A percentile compares a stretch with the other conserved stretches of the same genome.
These are phyloP conservation scores for Gorsachius goisagi DNA, from an alignment of 2,113 vertebrate species.

Conservation along the genomic window DNA sequence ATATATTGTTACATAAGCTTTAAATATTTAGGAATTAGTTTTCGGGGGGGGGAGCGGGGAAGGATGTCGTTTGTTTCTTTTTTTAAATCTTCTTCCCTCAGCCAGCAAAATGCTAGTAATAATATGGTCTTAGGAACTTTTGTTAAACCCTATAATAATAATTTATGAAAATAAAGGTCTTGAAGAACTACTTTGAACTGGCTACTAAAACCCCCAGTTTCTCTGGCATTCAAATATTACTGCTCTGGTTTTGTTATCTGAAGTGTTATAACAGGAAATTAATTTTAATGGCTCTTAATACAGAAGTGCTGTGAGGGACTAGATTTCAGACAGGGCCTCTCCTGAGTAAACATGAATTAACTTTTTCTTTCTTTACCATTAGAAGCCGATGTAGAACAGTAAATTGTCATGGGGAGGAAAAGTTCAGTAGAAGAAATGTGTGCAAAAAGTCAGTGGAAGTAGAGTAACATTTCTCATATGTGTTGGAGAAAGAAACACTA, in stretches of 20 bases:
- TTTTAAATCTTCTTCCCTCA: not conserved
- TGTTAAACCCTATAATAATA: not conserved
- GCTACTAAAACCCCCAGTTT: not conserved
- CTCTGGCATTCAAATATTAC: not conserved
- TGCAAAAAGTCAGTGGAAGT: not conserved
- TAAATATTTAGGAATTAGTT: not conserved
- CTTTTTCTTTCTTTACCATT: not conserved
- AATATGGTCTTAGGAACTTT: not conserved
- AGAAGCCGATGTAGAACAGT: not conserved
- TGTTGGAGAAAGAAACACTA: not conserved
- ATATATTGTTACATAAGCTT: not conserved
- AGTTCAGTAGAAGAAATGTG: not conserved
- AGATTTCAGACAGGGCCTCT: not conserved
- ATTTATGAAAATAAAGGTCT: not conserved
- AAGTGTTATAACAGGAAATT: not conserved
- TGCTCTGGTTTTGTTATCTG: not conserved
- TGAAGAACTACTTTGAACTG: not conserved
- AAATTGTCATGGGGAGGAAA: not conserved
- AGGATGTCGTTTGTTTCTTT: too few relatives aligned
- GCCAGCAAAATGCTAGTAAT: not conserved
- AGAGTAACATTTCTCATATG: not conserved
- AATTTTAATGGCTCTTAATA: not conserved
- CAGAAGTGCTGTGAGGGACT: not conserved
- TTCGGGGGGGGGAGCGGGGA: too few relatives aligned
- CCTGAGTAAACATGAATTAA: not conserved